These are phyloP conservation scores for Drosophila diplacantha DNA, from an alignment of 2,888 invertebrate species.

Conservation along the genomic window DNA sequence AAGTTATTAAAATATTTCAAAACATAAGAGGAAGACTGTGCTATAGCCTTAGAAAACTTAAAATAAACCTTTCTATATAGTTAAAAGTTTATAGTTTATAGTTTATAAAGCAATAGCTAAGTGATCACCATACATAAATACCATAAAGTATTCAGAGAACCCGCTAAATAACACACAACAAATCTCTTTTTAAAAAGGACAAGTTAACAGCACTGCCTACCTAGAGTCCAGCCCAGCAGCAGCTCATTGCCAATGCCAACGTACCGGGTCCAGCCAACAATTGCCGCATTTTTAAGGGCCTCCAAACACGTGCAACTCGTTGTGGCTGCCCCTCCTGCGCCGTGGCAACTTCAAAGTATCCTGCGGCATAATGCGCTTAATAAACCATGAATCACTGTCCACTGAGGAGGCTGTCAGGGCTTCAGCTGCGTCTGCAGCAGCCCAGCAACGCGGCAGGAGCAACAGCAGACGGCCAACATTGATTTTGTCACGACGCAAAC, in stretches of 20 bases:
- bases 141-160: too few species aligned
- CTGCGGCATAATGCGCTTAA: conserved; percentile 77
- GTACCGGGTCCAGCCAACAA: conserved; percentile 29
- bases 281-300: conserved; percentile 61
- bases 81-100: too few species aligned
- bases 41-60: too few species aligned
- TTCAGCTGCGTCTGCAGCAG: conserved; percentile 28
- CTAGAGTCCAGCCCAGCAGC: conserved; percentile 14
- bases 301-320: conserved; percentile 59
- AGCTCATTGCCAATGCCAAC: conserved; percentile 58
- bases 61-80: background rate
- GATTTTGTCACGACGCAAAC: conserved; percentile 73
- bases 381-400: conserved; percentile 77
- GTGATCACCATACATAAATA: background rate
- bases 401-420: conserved; percentile 61
- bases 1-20: fast-evolving
- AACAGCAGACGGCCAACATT: conserved; percentile 65
- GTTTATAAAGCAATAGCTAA: background rate
- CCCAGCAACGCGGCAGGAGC: conserved; percentile 33
- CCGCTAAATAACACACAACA: background rate
- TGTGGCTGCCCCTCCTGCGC: conserved; percentile 23
- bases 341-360: conserved; percentile 67
- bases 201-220: conserved; percentile 7
- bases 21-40: background rate
- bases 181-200: conserved; percentile 4